phyloP scores from a whole-genome alignment of 1,140 invertebrate genomes.

The Dinothrombium tinctorium region DNA sequence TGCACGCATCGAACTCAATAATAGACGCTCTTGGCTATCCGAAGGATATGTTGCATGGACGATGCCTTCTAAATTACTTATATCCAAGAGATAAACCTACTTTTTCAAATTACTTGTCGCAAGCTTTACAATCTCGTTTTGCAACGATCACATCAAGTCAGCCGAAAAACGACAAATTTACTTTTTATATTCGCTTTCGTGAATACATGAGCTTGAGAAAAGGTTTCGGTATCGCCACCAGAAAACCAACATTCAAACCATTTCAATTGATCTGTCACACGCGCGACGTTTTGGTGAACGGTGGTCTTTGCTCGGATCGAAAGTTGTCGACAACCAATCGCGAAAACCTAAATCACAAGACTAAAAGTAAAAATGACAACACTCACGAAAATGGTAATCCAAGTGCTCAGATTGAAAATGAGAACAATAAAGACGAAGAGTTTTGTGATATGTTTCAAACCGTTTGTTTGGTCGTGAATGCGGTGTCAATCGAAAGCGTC shows the following conservation, averaged over 20 bases:
- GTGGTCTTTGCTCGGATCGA: too few species aligned
- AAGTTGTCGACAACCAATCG: too few species aligned
- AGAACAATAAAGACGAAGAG: too few species aligned
- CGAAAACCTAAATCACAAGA: too few species aligned
- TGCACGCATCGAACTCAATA: constrained; percentile 10
- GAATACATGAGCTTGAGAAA: constrained; percentile 27
- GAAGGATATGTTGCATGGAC: constrained; percentile 46
- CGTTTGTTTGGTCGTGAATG: too few species aligned
- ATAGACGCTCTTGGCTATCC: constrained; percentile 11
- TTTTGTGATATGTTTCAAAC: too few species aligned
- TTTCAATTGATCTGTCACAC: constrained; percentile 45
- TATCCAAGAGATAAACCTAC: constrained; percentile 43
- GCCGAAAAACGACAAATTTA: constrained; percentile 4
- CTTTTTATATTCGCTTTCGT: constrained; percentile 23
- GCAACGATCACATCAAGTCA: constrained; percentile 1
- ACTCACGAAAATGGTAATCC: too few species aligned
- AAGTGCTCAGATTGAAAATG: too few species aligned
- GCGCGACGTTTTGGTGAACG: too few species aligned
- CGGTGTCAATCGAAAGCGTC: too few species aligned
- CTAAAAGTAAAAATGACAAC: too few species aligned
- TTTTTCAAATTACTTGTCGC: constrained; percentile 34
- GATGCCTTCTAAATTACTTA: constrained; percentile 61
- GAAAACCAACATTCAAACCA: constrained; percentile 36
- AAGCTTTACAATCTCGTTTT: constrained; percentile 19
- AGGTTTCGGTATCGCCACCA: constrained; percentile 34